Evolutionary conservation across 2,797 vertebrate species (phyloP).

Genomic region (Pagetopsis macropterus): DNA sequence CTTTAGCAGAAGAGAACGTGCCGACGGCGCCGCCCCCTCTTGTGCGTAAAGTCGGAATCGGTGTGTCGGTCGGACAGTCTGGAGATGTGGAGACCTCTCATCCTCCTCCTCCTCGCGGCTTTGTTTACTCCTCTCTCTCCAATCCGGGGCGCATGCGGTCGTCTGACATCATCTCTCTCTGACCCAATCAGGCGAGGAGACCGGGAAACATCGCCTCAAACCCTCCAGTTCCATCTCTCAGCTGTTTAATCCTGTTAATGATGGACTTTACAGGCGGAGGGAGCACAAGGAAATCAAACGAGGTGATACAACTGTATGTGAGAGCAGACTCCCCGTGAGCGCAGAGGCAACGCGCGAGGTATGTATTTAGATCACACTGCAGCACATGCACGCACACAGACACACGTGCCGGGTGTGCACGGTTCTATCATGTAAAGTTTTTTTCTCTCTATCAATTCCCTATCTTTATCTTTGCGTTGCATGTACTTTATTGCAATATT

Average conservation of each 20-base stretch:
- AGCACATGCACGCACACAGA: slow-evolving; percentile 8
- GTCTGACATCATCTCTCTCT: slow-evolving; percentile 75
- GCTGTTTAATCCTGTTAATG: slow-evolving; percentile 80
- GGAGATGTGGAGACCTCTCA: slow-evolving; percentile 83
- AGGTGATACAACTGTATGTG: slow-evolving; percentile 63
- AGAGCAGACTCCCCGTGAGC: slow-evolving; percentile 48
- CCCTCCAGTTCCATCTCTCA: slow-evolving; percentile 57
- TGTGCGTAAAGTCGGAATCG: slow-evolving; percentile 74
- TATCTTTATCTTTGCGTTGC: neutral
- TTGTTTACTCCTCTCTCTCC: slow-evolving; percentile 84
- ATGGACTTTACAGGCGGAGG: slow-evolving; percentile 75
- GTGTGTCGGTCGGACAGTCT: slow-evolving; percentile 76
- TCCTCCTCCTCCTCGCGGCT: slow-evolving; percentile 81
- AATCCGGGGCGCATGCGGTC: slow-evolving; percentile 76
- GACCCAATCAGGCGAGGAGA: slow-evolving; percentile 84
- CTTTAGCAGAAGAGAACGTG: slow-evolving; percentile 55
- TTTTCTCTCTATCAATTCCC: neutral
- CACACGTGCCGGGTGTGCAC: too few species aligned
- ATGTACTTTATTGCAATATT: neutral
- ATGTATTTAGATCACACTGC: slow-evolving; percentile 28
- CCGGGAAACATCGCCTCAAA: slow-evolving; percentile 61
- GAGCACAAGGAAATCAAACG: slow-evolving; percentile 67
- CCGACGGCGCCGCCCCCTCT: slow-evolving; percentile 71
- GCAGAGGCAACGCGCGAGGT: slow-evolving; percentile 54
- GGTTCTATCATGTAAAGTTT: neutral